A percentile compares a stretch with the other conserved stretches of the same genome.
Conservation (phyloP, 2,888 invertebrate genomes). For the Phymatocera aterrima region DNA sequence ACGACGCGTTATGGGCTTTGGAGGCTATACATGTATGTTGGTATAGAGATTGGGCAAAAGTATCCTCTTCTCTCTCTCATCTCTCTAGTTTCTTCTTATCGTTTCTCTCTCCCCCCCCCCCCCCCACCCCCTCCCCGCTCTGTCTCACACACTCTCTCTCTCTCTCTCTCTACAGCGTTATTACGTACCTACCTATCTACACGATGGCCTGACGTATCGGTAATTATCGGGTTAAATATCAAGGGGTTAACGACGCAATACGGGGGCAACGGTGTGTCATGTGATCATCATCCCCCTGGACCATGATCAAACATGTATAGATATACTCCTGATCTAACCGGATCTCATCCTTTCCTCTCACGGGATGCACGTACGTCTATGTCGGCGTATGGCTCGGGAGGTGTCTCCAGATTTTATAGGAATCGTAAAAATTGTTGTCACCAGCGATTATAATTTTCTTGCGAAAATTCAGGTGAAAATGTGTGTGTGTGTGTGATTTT, state of each 20-base stretch:
- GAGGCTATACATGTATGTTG: background rate
- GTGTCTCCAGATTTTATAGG: no score
- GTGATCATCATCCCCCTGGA: slow-evolving; percentile 49
- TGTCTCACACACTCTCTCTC: background rate
- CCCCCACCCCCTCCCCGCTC: no score
- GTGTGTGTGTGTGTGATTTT: background rate
- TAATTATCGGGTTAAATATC: slow-evolving; percentile 71
- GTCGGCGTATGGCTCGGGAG: no score
- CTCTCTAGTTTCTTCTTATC: no score
- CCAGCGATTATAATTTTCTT: no score
- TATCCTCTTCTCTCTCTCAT: background rate
- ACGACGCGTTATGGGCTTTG: slow-evolving; percentile 29
- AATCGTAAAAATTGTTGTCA: no score
- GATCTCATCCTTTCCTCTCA: background rate
- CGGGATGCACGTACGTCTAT: background rate
- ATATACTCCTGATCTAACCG: background rate
- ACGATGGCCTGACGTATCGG: slow-evolving; percentile 55
- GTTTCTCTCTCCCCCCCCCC: no score
- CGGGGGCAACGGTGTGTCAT: slow-evolving; percentile 59
- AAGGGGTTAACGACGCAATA: slow-evolving; percentile 61
- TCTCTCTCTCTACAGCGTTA: background rate
- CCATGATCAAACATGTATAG: background rate
- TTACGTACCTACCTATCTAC: no score
- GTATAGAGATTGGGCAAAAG: background rate
- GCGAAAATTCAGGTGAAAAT: no score